A percentile compares a stretch with the other conserved stretches of the same genome.
phyloP scores from a whole-genome alignment of 1,140 invertebrate genomes.

The Papilio aristodemus region DNA sequence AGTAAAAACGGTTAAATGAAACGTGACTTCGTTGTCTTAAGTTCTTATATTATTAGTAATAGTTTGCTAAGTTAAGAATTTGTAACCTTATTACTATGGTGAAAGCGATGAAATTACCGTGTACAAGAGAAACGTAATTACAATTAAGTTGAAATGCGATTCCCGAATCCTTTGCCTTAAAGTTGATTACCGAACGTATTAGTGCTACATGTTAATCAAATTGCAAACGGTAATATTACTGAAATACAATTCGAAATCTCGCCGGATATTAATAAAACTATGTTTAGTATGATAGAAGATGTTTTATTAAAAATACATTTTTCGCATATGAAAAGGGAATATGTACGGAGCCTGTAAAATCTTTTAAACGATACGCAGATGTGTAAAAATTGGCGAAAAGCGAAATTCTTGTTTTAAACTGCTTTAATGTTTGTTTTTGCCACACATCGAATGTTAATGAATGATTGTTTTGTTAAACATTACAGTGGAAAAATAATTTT shows the following conservation, averaged over 20 bases:
- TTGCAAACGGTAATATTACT: background rate
- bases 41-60: constrained; percentile 22
- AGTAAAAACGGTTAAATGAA: constrained; percentile 17
- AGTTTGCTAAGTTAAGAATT: background rate
- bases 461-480: background rate
- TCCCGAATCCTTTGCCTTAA: constrained; percentile 26
- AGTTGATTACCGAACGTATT: constrained; percentile 26
- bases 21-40: constrained; percentile 19
- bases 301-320: too few relatives aligned
- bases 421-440: too few relatives aligned
- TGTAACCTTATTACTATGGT: constrained; percentile 2
- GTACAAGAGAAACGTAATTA: constrained; percentile 26
- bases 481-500: background rate
- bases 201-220: constrained; percentile 27
- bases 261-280: too few relatives aligned
- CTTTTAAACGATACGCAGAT: too few relatives aligned
- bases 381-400: too few relatives aligned
- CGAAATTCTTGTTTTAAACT: too few relatives aligned
- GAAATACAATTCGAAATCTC: background rate
- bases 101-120: constrained; percentile 15
- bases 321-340: too few relatives aligned
- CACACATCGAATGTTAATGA: too few relatives aligned
- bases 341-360: too few relatives aligned
- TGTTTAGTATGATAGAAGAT: too few relatives aligned
- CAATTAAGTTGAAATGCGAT: constrained; percentile 17